Base-by-base conservation (phyloP, 2,113 vertebrate species). In the Ophthalmolycus amberensis region DNA sequence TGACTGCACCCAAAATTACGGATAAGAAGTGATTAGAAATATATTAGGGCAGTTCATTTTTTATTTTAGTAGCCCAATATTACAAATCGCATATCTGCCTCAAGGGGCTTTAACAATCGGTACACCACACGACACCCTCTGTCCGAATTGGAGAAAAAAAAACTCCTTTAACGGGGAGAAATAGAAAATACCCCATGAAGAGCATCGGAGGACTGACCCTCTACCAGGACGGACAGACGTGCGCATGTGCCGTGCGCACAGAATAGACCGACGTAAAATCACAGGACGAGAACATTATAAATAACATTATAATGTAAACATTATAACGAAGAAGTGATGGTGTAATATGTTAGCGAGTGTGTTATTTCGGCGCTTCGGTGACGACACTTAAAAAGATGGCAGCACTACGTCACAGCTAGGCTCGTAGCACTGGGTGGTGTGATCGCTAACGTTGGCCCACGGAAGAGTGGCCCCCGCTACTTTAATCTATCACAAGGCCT, bases 401-500 rank as follows among this genome's bases (percentile, higher is more conserved):
- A 77, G 67, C 68, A 70, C 6, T n/a, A 42, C 44, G 37, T 67
- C 42, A 83, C 20, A 40, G 15, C 16, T 0, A 20, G 22, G 32
- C 16, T 14, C 52, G 38, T 29, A 44, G 38, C 22, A 48, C 5
- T 59, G 73, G 10, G 10, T 63, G 78, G 75, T 50, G 50, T 77
- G 85, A 72, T 25, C 48, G 65, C 44, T 78, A 59, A 42, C 29
- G 58, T 15, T 70, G 56, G 66, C 38, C 48, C 32, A 32, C 32
- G 0, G 4, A 32, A 32, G 32, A 32, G 32, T 32, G 32, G 32
- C 32, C 32, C 32, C 32, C 37, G 89, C 73, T 46, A 14, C 25
- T 58, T 25, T 15, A 14, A n/a, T 14, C 40, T 16, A 37, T 48
- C 40, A 59, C 60, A 11, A 78, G 90, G 88, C 92, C 88, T 60